Percentiles rank a stretch among this genome's conserved stretches.
Conservation (phyloP, 2,888 invertebrate genomes). For the Netelia melanura region DNA sequence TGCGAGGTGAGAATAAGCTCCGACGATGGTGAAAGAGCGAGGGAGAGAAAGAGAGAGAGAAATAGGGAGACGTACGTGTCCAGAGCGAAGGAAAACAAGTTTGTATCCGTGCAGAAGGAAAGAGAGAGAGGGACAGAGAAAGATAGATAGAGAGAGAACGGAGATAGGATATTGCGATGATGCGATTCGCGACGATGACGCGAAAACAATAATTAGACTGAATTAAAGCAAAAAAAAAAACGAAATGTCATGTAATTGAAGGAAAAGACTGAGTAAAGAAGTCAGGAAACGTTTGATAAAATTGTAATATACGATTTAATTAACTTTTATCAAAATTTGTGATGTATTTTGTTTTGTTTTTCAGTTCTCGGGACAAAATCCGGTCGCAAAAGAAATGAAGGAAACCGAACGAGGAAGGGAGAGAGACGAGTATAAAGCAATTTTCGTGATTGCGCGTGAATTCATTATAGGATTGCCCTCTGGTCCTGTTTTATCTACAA, state of each 20-base stretch:
- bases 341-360: too few species aligned
- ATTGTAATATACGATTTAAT: not conserved
- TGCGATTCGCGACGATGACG: not conserved
- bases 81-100: slow-evolving; percentile 40
- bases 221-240: not conserved
- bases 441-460: slow-evolving; percentile 31
- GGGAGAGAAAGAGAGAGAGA: slow-evolving; percentile 13
- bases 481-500: slow-evolving; percentile 14
- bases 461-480: slow-evolving; percentile 15
- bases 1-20: slow-evolving; percentile 70
- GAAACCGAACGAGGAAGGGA: slow-evolving; percentile 1
- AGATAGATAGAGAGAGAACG: slow-evolving; percentile 15
- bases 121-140: slow-evolving; percentile 7
- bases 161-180: not conserved
- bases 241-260: not conserved
- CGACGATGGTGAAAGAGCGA: slow-evolving; percentile 47
- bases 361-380: too few species aligned
- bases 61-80: slow-evolving; percentile 29
- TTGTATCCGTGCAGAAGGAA: slow-evolving; percentile 2
- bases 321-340: not conserved
- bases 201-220: slow-evolving; percentile 5
- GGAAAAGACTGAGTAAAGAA: not conserved
- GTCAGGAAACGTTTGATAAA: not conserved
- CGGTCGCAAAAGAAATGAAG: not conserved
- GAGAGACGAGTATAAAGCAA: slow-evolving; percentile 7